Evolutionary conservation across 2,797 vertebrate species (phyloP), one percentile per base, ranked within the genome.

Genomic region (Rhinophrynus dorsalis): DNA sequence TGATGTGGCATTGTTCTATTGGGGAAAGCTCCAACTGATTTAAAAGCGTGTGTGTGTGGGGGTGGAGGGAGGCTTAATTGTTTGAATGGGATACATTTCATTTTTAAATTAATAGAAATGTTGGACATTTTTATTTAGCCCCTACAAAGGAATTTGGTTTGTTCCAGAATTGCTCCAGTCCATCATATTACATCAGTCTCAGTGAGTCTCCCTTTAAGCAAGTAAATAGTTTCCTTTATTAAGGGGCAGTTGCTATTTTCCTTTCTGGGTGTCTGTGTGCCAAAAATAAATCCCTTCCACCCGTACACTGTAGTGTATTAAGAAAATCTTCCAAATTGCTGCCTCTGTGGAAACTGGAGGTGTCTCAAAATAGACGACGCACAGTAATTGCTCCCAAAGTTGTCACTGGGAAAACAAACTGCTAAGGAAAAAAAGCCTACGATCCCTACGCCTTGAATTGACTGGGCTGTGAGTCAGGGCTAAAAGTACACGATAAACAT

Each of bases 281-380:
- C 61, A 44, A 60, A 66, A 59, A 65, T 73, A 73, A 51, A 73
- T 26, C 45, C 45, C 35, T 33, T 59, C 48, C 23, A 11, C 42
- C 29, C 47, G 21, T 52, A 26, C 8, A 6, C 35, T 32, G 50
- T 57, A 58, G 27, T 58, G 35, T 21, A 48, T 59, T 32, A 52
- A 52, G 54, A 54, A 65, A 33, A 59, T 45, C 35, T 52, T 32
- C 40, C 42, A 32, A 57, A 64, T 23, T 17, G 60, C 51, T 24
- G 61, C 54, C 21, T 59, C 18, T 26, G 15, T 30, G 15, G 32
- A 50, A 21, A 33, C 45, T 65, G 54, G 47, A 59, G 27, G 44
- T 51, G 54, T 45, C 42, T 58, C 32, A 59, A 65, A 73, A 66
- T 73, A 73, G 69, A 58, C 17, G 13, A 35, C 24, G 58, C 26